Evolutionary conservation across 2,113 vertebrate species (phyloP).

Genomic region (Motacilla tschutschensis): DNA sequence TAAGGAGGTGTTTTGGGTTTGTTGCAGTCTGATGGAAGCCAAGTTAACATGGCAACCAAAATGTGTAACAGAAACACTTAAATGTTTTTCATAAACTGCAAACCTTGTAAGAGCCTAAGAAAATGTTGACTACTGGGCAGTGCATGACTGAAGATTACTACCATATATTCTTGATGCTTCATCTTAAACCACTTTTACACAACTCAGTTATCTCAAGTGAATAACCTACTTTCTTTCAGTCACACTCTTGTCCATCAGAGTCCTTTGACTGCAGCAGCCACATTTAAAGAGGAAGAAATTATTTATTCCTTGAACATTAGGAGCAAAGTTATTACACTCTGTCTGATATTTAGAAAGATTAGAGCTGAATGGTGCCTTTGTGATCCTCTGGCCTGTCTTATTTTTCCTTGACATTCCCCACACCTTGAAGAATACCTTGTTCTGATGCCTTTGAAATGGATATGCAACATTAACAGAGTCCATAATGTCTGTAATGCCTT

Average conservation of each 20-base stretch:
- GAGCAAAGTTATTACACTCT: background rate
- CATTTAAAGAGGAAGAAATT: background rate
- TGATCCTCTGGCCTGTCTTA: background rate
- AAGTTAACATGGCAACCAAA: slow-evolving; percentile 81
- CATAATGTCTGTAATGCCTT: background rate
- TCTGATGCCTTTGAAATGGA: background rate
- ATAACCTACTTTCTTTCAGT: background rate
- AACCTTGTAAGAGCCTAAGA: slow-evolving; percentile 48
- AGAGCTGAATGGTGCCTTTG: background rate
- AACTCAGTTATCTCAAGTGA: background rate
- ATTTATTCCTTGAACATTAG: background rate
- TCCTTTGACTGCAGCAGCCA: background rate
- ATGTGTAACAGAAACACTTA: slow-evolving; percentile 78
- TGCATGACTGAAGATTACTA: background rate
- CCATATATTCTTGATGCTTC: background rate
- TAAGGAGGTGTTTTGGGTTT: slow-evolving; percentile 82
- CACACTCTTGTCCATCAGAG: background rate
- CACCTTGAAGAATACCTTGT: background rate
- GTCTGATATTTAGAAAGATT: background rate
- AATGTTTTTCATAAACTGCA: slow-evolving; percentile 70
- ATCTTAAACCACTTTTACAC: background rate
- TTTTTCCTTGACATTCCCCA: background rate
- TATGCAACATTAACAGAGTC: background rate
- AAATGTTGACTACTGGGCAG: slow-evolving; percentile 30
- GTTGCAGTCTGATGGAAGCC: slow-evolving; percentile 70